Base-by-base conservation (phyloP, 2,113 vertebrate genomes). In the Paracyprichromis sp. region DNA sequence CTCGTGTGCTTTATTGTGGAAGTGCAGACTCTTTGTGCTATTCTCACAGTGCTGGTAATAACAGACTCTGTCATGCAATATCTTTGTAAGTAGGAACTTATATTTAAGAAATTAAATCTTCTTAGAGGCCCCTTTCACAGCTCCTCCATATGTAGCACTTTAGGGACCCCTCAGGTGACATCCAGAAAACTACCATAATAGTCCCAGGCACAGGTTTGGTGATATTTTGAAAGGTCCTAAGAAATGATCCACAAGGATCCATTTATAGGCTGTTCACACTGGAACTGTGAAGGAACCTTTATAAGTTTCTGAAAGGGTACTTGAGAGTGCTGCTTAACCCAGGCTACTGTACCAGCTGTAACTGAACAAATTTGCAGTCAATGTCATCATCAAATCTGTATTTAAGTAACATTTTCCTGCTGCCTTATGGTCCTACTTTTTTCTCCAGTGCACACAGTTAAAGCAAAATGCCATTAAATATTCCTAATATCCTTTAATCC, bases 1-100 rank as follows among this genome's bases (percentile, higher is more conserved):
- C 96, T 96, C 96, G 96, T 93, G 95, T 96, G 96, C 57, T 80
- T 31, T 16, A 66, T 69, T 86, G 24, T 84, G 86, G 93, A 92
- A 97, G 84, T 95, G 90, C 95, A 94, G 24, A 66, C 24, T 84
- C 10, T 57, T 87, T 19, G 9, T 59, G 59, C 34, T 50, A 45
- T 59, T 45, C 50, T 84, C 7, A 53, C 54, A 83, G 7, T 21
- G 16, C 63, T 86, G 53, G 61, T 59, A 63, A 31, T 81, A 53
- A 40, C 40, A 78, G 76, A 78, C 86, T 82, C 66, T 86, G 52
- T 40, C 82, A 87, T 88, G 69, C 50, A 89, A 78, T 87, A 86
- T 88, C 29, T 57, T 81, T 76, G 36, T 90, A 85, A 88, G 45
- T 82, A 84, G 83, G 52, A n/a, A 54, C 63, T 91, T 88, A 83